Conservation (phyloP, 2,797 vertebrate species). For the Threskiornis aethiopicus region DNA sequence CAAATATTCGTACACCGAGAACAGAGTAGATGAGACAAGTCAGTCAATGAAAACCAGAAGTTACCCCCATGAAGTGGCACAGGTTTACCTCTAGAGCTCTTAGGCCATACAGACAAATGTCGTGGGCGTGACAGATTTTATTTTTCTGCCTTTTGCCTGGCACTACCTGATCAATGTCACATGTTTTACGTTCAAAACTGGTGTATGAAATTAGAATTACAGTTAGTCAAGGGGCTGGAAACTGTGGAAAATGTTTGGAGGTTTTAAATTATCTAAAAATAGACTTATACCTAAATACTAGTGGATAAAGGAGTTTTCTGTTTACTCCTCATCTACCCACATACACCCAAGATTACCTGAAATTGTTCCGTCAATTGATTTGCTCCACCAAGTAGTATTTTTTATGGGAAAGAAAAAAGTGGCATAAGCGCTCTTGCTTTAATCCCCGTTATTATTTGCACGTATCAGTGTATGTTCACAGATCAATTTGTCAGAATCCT, state of each 20-base stretch:
- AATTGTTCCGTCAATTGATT: background rate
- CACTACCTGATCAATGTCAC: background rate
- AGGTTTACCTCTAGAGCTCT: background rate
- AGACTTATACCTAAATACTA: background rate
- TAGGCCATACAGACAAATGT: background rate
- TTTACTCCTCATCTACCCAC: background rate
- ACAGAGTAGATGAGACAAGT: background rate
- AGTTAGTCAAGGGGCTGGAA: background rate
- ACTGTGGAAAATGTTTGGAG: background rate
- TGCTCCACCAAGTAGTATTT: background rate
- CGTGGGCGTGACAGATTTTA: background rate
- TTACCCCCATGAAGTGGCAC: background rate
- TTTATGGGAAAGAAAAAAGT: background rate
- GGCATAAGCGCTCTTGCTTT: background rate
- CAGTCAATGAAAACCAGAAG: background rate
- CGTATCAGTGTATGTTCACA: rapidly evolving
- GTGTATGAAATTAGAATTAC: background rate
- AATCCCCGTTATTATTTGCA: background rate
- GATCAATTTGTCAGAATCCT: background rate
- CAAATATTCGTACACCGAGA: background rate
- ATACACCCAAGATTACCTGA: background rate
- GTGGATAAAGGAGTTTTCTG: background rate
- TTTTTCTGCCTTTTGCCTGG: background rate
- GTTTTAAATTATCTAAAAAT: background rate
- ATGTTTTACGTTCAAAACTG: background rate